phyloP scores from a whole-genome alignment of 2,797 vertebrate genomes.

The Phyllotis vaccarum region DNA sequence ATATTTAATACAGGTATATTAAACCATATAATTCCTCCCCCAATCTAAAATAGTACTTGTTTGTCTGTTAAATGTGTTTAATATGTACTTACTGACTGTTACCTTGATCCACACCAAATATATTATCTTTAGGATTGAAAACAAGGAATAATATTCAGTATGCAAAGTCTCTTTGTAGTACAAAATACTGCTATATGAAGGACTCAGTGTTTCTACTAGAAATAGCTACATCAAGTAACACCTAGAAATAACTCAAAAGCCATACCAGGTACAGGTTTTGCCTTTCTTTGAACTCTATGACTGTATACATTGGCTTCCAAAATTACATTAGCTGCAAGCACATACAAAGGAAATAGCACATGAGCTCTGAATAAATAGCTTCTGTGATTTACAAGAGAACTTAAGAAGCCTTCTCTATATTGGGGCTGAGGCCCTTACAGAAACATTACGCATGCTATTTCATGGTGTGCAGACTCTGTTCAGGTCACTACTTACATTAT shows the following conservation, averaged over 20 bases:
- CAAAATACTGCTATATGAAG: not conserved
- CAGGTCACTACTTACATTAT: slow-evolving; percentile 93
- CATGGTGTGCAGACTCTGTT: not conserved
- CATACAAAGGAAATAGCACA: not conserved
- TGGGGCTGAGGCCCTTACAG: not conserved
- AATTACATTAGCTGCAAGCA: slow-evolving; percentile 41
- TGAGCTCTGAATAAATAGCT: slow-evolving; percentile 3
- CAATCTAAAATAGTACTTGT: not conserved
- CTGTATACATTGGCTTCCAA: not conserved
- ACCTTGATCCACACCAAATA: slow-evolving; percentile 15
- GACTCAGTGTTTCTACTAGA: not conserved
- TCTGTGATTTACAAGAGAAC: slow-evolving; percentile 37
- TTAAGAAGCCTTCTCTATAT: not conserved
- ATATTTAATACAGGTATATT: not conserved
- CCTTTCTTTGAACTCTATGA: not conserved
- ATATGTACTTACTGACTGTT: not conserved
- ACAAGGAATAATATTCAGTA: not conserved
- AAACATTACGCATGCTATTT: slow-evolving; percentile 30
- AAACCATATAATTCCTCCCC: not conserved
- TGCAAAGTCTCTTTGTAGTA: not conserved
- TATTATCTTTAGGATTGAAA: not conserved
- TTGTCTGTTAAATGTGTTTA: not conserved
- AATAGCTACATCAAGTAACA: not conserved
- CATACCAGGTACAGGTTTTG: not conserved
- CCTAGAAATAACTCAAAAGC: not conserved